phyloP scores from a whole-genome alignment of 2,888 invertebrate genomes.

The Drosophila hamatofila region DNA sequence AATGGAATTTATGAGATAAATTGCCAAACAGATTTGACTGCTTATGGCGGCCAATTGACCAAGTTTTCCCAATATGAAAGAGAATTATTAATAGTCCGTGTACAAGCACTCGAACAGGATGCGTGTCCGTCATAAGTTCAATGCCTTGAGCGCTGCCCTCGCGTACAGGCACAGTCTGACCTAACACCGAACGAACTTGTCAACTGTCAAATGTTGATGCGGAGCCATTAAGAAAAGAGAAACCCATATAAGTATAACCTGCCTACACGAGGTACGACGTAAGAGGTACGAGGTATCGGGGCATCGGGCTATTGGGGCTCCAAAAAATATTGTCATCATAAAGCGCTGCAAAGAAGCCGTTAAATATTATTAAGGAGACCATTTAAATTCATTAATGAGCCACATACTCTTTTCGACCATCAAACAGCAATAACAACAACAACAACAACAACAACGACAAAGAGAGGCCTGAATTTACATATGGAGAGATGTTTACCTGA shows the following conservation, averaged over 20 bases:
- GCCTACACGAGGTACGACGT: conserved; percentile 5
- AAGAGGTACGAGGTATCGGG: background rate
- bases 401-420: conserved; percentile 60
- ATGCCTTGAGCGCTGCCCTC: conserved; percentile 34
- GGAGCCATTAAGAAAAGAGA: conserved; percentile 78
- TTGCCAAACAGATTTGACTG: conserved; percentile 66
- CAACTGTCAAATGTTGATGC: conserved; percentile 80
- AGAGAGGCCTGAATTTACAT: conserved; percentile 70
- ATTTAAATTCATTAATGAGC: conserved; percentile 85
- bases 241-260: conserved; percentile 62
- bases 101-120: conserved; percentile 19
- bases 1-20: conserved; percentile 82
- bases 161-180: conserved; percentile 10
- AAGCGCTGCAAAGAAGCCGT: conserved; percentile 84
- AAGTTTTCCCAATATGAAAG: conserved; percentile 65
- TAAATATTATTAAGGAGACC: conserved; percentile 85
- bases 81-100: conserved; percentile 80
- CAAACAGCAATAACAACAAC: conserved; percentile 38
- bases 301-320: conserved; percentile 11
- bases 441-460: conserved; percentile 35
- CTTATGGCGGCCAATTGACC: conserved; percentile 47
- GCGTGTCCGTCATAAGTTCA: conserved; percentile 68
- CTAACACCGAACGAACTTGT: conserved; percentile 75
- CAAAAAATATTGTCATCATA: conserved; percentile 84
- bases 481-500: conserved; percentile 68